Percentiles rank a stretch among this genome's conserved stretches.
phyloP scores from a whole-genome alignment of 2,888 invertebrate genomes.

The Altica lythri region DNA sequence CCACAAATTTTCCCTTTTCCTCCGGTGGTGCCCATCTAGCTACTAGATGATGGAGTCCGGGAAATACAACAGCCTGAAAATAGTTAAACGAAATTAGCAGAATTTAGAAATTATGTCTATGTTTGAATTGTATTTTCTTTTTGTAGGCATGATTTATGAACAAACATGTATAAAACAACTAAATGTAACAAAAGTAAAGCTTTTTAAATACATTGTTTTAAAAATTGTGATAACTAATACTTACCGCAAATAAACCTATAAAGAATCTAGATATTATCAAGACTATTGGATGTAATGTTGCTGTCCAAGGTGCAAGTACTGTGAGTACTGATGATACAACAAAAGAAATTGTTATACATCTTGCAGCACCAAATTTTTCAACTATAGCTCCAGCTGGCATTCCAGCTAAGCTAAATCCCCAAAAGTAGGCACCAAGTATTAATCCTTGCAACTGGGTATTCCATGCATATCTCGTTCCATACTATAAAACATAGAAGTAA shows the following conservation, averaged over 20 bases:
- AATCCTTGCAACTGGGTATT: constrained; percentile 65
- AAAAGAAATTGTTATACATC: constrained; percentile 63
- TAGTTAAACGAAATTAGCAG: no score
- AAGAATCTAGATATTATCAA: constrained; percentile 64
- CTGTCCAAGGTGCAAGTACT: constrained; percentile 64
- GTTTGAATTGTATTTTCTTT: no score
- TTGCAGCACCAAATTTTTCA: constrained; percentile 66
- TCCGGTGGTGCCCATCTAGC: constrained; percentile 59
- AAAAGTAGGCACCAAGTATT: constrained; percentile 71
- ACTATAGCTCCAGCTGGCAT: constrained; percentile 69
- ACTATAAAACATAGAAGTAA: constrained; percentile 49
- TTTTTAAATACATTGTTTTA: no score
- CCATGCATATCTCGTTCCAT: constrained; percentile 63
- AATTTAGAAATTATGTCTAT: no score
- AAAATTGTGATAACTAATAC: no score
- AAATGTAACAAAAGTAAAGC: no score
- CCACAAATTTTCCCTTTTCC: constrained; percentile 59
- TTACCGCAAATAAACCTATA: constrained; percentile 68
- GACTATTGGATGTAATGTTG: constrained; percentile 62
- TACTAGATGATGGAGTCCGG: constrained; percentile 52
- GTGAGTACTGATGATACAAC: constrained; percentile 63
- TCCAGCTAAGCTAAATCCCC: constrained; percentile 71
- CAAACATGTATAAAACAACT: no score
- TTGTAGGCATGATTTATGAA: no score
- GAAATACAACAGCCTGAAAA: constrained; percentile 53